Percentiles rank a stretch among this genome's conserved stretches.
These are phyloP conservation scores for Spatulosminthurus flaviceps DNA, from an alignment of 2,888 invertebrate genomes.

Conservation along the genomic window DNA sequence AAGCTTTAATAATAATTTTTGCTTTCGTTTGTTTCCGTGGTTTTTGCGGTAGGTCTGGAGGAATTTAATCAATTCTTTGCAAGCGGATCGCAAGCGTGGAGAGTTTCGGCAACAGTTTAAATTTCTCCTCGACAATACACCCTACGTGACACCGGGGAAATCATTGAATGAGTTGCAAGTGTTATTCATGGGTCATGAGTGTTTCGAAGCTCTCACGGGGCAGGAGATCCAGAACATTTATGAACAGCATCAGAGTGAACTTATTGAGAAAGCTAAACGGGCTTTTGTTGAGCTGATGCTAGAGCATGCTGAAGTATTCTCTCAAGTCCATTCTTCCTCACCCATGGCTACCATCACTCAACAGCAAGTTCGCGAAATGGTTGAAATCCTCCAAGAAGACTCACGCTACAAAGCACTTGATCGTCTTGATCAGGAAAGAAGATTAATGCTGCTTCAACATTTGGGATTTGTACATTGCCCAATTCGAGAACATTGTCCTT, in stretches of 20 bases:
- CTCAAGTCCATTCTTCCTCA: conserved; percentile 89
- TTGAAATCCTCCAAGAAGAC: conserved; percentile 89
- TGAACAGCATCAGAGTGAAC: conserved; percentile 90
- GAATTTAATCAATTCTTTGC: conserved; percentile 88
- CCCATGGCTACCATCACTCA: conserved; percentile 91
- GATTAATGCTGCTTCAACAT: conserved; percentile 93
- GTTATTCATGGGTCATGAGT: conserved; percentile 91
- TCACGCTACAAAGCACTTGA: conserved; percentile 93
- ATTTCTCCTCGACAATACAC: conserved; percentile 89
- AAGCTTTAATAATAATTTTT: no score
- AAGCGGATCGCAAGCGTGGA: conserved; percentile 89
- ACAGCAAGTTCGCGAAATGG: conserved; percentile 92
- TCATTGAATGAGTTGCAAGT: conserved; percentile 62
- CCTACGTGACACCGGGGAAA: conserved; percentile 83
- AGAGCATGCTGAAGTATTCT: conserved; percentile 86
- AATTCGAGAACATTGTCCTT: conserved; percentile 92
- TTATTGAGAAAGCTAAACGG: conserved; percentile 81
- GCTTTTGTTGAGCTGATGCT: conserved; percentile 79
- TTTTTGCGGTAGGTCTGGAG: conserved; percentile 73
- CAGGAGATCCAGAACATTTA: conserved; percentile 92
- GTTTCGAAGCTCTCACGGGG: conserved; percentile 89
- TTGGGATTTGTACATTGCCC: conserved; percentile 95
- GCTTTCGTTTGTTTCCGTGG: conserved; percentile 7
- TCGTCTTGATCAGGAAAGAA: conserved; percentile 92
- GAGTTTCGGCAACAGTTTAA: conserved; percentile 98